Percentiles rank a stretch among this genome's conserved stretches.
Evolutionary conservation across 2,888 invertebrate genomes (phyloP).

Genomic region (Allacma fusca): DNA sequence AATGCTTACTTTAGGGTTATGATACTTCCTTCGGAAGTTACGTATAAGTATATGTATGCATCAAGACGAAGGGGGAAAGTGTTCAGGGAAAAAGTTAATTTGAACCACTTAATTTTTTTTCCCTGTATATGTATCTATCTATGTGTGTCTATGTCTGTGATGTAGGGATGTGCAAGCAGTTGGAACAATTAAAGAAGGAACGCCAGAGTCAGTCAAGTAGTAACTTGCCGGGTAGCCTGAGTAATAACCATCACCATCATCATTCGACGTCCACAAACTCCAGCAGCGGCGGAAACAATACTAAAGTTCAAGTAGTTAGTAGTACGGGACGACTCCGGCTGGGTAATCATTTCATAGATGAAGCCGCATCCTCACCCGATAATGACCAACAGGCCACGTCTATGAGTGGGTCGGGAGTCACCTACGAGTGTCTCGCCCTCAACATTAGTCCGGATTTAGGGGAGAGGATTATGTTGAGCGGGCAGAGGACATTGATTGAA

Average conservation of each 20-base stretch:
- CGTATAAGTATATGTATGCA: too few species aligned
- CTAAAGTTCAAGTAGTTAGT: slow-evolving; percentile 45
- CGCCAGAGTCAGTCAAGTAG: slow-evolving; percentile 64
- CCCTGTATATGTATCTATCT: slow-evolving; percentile 45
- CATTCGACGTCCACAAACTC: slow-evolving; percentile 42
- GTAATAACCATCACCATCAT: slow-evolving; percentile 55
- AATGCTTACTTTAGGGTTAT: too few species aligned
- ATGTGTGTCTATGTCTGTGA: slow-evolving; percentile 49
- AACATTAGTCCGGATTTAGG: slow-evolving; percentile 83
- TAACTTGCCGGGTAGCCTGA: slow-evolving; percentile 33
- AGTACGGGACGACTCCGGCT: slow-evolving; percentile 51
- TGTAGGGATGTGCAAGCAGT: slow-evolving; percentile 76
- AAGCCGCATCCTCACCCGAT: slow-evolving; percentile 40
- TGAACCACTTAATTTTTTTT: slow-evolving; percentile 21
- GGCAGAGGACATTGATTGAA: slow-evolving; percentile 77
- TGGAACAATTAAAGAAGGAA: slow-evolving; percentile 78
- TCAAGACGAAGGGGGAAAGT: background rate
- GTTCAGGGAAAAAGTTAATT: slow-evolving; percentile 36
- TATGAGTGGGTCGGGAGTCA: slow-evolving; percentile 56
- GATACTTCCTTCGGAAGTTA: too few species aligned
- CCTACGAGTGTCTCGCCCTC: slow-evolving; percentile 80
- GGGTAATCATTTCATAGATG: slow-evolving; percentile 46
- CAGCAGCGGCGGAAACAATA: slow-evolving; percentile 41
- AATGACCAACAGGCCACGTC: slow-evolving; percentile 41
- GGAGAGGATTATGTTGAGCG: slow-evolving; percentile 82